Evolutionary conservation across 2,797 vertebrate species (phyloP).

Genomic region (Dipus sagitta): DNA sequence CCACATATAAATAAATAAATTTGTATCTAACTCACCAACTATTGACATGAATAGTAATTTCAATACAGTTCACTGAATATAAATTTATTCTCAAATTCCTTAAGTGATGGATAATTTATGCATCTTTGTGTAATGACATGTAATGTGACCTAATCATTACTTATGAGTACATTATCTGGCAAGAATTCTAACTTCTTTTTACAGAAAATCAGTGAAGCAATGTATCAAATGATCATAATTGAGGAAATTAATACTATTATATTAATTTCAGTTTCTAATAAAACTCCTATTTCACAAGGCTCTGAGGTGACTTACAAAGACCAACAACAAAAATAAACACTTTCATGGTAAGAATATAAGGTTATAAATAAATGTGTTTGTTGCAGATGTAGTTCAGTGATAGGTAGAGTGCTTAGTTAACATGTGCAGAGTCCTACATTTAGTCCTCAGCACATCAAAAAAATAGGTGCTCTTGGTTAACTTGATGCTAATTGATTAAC

Average conservation of each 20-base stretch:
- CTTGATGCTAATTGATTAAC: not conserved
- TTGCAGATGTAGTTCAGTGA: too few relatives aligned
- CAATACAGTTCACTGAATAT: slow-evolving; percentile 21
- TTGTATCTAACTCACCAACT: slow-evolving; percentile 35
- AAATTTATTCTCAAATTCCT: slow-evolving; percentile 42
- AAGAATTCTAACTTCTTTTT: slow-evolving; percentile 39
- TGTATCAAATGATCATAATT: slow-evolving; percentile 46
- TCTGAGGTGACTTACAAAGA: slow-evolving; percentile 10
- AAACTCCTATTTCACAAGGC: not conserved
- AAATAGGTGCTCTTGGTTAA: not conserved
- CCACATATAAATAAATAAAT: slow-evolving; percentile 25
- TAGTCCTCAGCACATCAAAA: not conserved
- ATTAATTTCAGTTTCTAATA: slow-evolving; percentile 23
- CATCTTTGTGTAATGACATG: not conserved
- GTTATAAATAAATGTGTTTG: not conserved
- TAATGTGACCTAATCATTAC: slow-evolving; percentile 14
- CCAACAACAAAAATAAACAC: not conserved
- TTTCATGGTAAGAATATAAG: slow-evolving; percentile 3
- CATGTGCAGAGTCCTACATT: not conserved
- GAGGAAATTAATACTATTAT: slow-evolving; percentile 15
- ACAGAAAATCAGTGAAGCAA: slow-evolving; percentile 45
- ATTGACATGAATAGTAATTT: not conserved
- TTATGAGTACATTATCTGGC: not conserved
- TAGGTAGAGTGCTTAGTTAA: not conserved
- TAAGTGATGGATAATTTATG: slow-evolving; percentile 25